Evolutionary conservation across 2,797 vertebrate species (phyloP).

Genomic region (Hypotaenidia philippensis): DNA sequence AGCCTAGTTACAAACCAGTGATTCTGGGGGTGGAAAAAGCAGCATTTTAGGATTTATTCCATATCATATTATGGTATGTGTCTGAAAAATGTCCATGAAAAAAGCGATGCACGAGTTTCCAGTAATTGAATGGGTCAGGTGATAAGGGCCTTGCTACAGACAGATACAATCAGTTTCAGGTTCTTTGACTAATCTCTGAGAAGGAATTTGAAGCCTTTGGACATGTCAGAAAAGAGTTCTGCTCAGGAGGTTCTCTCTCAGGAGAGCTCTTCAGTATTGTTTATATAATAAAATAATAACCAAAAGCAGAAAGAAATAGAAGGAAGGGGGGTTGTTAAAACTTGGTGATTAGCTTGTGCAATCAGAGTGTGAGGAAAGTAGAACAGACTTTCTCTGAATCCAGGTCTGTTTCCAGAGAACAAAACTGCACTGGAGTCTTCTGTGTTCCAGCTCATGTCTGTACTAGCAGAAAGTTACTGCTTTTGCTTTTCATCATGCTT

Average conservation of each 20-base stretch:
- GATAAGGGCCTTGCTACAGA: not conserved
- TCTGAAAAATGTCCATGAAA: not conserved
- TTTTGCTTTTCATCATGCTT: not conserved
- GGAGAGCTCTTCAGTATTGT: not conserved
- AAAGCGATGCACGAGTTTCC: not conserved
- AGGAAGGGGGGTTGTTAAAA: not conserved
- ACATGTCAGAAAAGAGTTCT: not conserved
- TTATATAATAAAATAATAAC: not conserved
- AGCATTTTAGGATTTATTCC: not conserved
- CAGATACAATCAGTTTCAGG: not conserved
- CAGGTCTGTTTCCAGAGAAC: not conserved
- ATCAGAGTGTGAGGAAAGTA: not conserved
- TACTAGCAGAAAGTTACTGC: not conserved
- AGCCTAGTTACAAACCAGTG: fast-evolving
- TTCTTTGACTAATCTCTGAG: not conserved
- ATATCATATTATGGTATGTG: not conserved
- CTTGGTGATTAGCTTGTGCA: not conserved
- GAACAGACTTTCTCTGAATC: not conserved
- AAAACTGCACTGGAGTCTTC: not conserved
- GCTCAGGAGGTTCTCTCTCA: not conserved
- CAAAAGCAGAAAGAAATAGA: not conserved
- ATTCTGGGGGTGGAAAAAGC: not conserved
- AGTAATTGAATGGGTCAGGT: not conserved
- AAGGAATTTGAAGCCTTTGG: not conserved
- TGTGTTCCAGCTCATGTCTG: not conserved